Evolutionary conservation across 2,113 vertebrate genomes (phyloP).

Genomic region (Nanorana parkeri): DNA sequence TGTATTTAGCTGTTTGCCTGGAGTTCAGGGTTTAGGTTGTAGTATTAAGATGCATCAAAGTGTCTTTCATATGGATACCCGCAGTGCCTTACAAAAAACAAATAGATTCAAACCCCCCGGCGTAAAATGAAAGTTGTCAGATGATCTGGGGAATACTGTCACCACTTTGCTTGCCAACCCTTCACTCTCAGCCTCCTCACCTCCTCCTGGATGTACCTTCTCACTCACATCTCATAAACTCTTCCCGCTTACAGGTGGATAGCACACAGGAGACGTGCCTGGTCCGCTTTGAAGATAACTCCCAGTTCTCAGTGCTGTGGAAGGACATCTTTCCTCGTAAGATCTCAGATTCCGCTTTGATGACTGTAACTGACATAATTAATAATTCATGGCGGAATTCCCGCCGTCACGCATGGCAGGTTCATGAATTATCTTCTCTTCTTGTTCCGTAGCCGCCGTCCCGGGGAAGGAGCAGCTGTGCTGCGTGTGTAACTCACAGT

Average conservation of each 20-base stretch:
- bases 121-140: too few relatives aligned
- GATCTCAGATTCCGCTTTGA: conserved; percentile 44
- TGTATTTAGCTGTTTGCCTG: too few relatives aligned
- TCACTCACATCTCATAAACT: background rate
- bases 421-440: conserved; percentile 7
- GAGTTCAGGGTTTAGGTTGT: too few relatives aligned
- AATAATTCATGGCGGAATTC: background rate
- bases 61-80: too few relatives aligned
- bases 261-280: conserved; percentile 85
- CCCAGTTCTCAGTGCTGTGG: conserved; percentile 92
- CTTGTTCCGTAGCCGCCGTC: conserved; percentile 63
- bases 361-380: background rate
- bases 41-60: too few relatives aligned
- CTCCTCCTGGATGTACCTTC: conserved; percentile 9
- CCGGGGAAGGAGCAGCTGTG: conserved; percentile 84
- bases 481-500: conserved; percentile 82
- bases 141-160: too few relatives aligned
- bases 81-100: too few relatives aligned
- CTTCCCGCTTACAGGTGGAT: conserved; percentile 78
- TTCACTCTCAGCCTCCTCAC: background rate
- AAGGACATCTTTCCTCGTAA: conserved; percentile 92
- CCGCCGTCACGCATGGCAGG: background rate
- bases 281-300: conserved; percentile 92
- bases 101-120: too few relatives aligned
- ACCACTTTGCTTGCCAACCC: too few relatives aligned